Evolutionary conservation across 1,140 invertebrate species (phyloP), one percentile per base, ranked within the genome.

Genomic region (Apis laboriosa): DNA sequence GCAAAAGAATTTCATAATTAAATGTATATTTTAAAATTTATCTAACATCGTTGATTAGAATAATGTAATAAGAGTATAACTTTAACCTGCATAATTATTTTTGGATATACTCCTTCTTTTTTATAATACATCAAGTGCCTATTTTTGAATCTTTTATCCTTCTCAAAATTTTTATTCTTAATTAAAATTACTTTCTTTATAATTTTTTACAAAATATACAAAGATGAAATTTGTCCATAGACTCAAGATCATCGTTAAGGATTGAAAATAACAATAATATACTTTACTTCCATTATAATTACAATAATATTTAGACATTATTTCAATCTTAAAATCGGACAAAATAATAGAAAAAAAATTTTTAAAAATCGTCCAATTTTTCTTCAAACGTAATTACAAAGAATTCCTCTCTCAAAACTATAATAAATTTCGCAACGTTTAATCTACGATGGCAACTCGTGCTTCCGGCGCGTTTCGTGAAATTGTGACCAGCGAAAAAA

Each of bases 381-480:
- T 21, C 24, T 34, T 24, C 17, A 17, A 21, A 49, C 8, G 7
- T n/a, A 63, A n/a, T 63, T 21, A 51, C 24, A 9, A 9, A 24
- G 13, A 11, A 78, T 15, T 60, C 34, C 34, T 43, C 34, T 43
- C 61, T 28, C 9, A 55, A 34, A 43, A 15, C n/a, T n/a, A 53
- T n/a, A 17, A 64, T 76, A 64, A 76, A 76, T 61, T 21, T 55
- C 19, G 13, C 28, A 66, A 66, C 49, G 24, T 80, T 80, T 72
- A 71, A 81, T 72, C 66, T 72, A 76, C 56, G 12, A 85, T 58
- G 24, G 5, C 34, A 12, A 34, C 49, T 1, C 67, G 51, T 17
- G 67, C 43, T 80, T 80, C 21, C 9, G 61, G 73, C 51, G 63
- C 73, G 80, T 28, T 68, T 68, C 53, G 11, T n/a, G 43, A 70